Evolutionary conservation across 1,140 invertebrate species (phyloP).

Genomic region (Formica exsecta): DNA sequence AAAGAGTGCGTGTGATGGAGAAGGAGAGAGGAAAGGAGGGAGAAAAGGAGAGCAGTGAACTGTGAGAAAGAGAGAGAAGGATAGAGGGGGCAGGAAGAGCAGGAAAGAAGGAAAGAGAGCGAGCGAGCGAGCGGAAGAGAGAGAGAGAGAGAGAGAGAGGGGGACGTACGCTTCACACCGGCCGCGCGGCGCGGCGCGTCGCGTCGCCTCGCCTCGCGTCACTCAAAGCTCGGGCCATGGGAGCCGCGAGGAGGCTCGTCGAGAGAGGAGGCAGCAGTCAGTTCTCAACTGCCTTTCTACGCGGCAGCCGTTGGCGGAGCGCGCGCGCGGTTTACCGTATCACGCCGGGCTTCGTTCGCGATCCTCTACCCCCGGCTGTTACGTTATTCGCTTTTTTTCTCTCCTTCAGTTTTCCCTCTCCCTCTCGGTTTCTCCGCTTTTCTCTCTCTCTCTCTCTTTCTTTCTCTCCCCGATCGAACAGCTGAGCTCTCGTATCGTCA

Average conservation of each 20-base stretch:
- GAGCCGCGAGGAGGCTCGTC: conserved; percentile 75
- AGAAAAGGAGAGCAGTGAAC: conserved; percentile 34
- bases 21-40: conserved; percentile 35
- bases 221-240: conserved; percentile 80
- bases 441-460: conserved; percentile 4
- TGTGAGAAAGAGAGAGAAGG: conserved; percentile 47
- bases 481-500: neutral
- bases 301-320: conserved; percentile 80
- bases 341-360: conserved; percentile 79
- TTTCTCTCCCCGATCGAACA: neutral
- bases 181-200: conserved; percentile 80
- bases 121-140: neutral
- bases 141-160: conserved; percentile 34
- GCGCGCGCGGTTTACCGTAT: conserved; percentile 80
- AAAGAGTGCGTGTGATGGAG: conserved; percentile 54
- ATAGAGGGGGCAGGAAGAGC: conserved; percentile 11
- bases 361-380: conserved; percentile 29
- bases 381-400: conserved; percentile 48
- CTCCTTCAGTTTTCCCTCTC: conserved; percentile 15
- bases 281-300: conserved; percentile 87
- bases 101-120: neutral
- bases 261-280: conserved; percentile 82
- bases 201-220: conserved; percentile 79
- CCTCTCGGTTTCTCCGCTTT: conserved; percentile 10
- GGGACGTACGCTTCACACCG: conserved; percentile 83